phyloP scores from a whole-genome alignment of 2,113 vertebrate genomes.

The Anarhynchus alexandrinus region DNA sequence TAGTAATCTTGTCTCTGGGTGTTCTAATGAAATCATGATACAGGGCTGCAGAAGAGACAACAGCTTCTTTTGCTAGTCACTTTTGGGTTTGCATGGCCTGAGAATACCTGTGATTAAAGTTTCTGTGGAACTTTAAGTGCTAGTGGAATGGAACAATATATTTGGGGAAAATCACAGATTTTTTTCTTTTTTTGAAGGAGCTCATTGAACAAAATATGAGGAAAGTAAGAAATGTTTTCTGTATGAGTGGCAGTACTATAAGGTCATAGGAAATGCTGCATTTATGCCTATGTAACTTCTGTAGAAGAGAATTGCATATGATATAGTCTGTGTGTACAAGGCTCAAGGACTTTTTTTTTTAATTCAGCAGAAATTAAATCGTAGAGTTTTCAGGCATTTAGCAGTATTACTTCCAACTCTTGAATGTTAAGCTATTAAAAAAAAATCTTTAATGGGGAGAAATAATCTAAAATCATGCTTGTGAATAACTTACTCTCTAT shows the following conservation, averaged over 20 bases:
- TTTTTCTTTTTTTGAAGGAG: neutral
- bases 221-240: neutral
- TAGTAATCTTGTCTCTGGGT: neutral
- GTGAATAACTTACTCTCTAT: neutral
- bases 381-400: neutral
- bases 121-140: neutral
- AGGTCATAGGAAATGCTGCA: rapidly evolving
- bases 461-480: neutral
- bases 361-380: neutral
- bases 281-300: neutral
- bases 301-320: neutral
- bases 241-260: neutral
- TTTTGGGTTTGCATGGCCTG: neutral
- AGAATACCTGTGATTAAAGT: neutral
- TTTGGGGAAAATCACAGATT: neutral
- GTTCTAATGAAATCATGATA: neutral
- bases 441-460: neutral
- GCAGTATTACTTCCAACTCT: neutral
- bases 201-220: neutral
- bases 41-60: neutral
- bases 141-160: neutral
- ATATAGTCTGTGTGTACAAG: neutral
- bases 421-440: neutral
- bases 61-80: neutral
- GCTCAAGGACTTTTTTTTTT: neutral